Evolutionary conservation across 2,888 invertebrate species (phyloP), one percentile per base, ranked within the genome.

Genomic region (Brenthis ino): DNA sequence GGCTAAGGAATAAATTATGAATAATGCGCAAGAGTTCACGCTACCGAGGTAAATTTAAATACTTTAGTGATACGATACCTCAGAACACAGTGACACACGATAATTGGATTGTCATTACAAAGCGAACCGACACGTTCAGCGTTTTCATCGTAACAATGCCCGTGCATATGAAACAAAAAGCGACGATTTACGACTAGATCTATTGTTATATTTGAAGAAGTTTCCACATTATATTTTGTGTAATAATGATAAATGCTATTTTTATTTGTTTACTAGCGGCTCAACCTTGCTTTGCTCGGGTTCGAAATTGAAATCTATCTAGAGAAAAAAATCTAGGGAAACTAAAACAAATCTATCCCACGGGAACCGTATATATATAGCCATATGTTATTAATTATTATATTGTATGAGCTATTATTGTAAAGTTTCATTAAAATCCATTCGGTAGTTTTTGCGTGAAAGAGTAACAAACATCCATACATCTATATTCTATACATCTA

Each of bases 101-200:
- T 82, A 76, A 69, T 57, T 33, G 57, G 72, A 71, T 64, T 80
- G 78, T 72, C 72, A 72, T 79, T 80, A 79, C 86, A 85, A 82
- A 80, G 70, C 75, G 65, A 50, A 75, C 85, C 85, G 84, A 75
- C 71, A 50, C 74, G 74, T 69, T 81, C 79, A 77, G 82, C 80
- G 69, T 76, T 77, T 77, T 77, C 72, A 71, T 65, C 65, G 71
- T 71, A 73, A 75, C 74, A 73, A 69, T 68, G 70, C 47, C 37
- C 53, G 11, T n/a, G 50, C 16, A 14, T 53, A 48, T 12, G 37
- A 37, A 67, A 61, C 61, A 48, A 63, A 56, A 6, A 28, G 37
- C 48, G 51, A 51, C 56, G 2, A 57, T n/a, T 50, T 57, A 37
- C 12, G 12, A 57, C 47, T 47, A 47, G 48, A 20, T 54, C 24